These are phyloP conservation scores for Drosophila ercepeae DNA, from an alignment of 1,140 invertebrate species.

Conservation along the genomic window DNA sequence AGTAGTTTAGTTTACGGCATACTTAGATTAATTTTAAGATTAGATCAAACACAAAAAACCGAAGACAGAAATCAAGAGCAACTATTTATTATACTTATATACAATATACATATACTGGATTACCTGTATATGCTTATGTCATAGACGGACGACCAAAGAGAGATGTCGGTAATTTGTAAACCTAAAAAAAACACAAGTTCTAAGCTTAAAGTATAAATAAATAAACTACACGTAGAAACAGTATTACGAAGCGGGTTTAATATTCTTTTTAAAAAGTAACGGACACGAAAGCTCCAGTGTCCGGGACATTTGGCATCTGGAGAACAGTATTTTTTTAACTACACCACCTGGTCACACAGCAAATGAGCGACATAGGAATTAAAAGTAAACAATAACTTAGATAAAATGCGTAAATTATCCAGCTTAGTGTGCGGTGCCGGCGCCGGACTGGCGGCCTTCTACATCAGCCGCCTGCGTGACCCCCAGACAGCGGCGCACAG, in stretches of 20 bases:
- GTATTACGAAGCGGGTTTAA: neutral
- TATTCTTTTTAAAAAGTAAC: neutral
- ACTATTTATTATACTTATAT: slow-evolving; percentile 26
- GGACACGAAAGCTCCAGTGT: neutral
- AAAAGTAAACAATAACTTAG: neutral
- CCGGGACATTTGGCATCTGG: no score
- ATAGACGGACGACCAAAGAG: slow-evolving; percentile 31
- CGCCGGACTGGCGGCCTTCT: slow-evolving; percentile 68
- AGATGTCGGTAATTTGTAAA: slow-evolving; percentile 14
- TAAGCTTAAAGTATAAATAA: slow-evolving; percentile 27
- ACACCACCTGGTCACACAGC: neutral
- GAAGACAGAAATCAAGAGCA: slow-evolving; percentile 58
- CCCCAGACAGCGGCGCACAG: slow-evolving; percentile 47
- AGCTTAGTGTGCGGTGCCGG: slow-evolving; percentile 69
- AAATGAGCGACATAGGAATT: neutral
- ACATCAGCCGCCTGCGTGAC: slow-evolving; percentile 58
- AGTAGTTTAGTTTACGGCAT: slow-evolving; percentile 69
- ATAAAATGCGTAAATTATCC: slow-evolving; percentile 61
- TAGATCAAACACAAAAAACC: slow-evolving; percentile 63
- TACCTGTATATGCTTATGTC: neutral
- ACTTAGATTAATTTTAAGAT: slow-evolving; percentile 73
- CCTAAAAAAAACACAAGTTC: neutral
- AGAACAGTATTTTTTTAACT: no score
- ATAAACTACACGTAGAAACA: slow-evolving; percentile 16
- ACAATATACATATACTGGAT: neutral